Evolutionary conservation across 2,113 vertebrate genomes (phyloP), one percentile per base, ranked within the genome.

Genomic region (Syrrhaptes paradoxus): DNA sequence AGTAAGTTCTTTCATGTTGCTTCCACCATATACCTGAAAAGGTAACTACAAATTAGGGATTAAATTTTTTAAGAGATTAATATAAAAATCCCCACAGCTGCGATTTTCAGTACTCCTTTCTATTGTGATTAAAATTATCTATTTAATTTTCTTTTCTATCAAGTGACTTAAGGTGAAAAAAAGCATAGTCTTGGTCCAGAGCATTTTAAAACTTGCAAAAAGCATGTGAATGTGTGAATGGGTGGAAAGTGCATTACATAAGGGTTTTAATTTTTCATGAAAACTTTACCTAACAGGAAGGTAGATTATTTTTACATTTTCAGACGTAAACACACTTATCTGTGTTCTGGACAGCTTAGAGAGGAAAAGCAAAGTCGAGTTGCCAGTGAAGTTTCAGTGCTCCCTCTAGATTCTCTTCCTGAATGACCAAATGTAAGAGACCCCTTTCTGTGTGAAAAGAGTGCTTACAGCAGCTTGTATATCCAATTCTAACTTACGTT

Each of bases 161-260:
- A 38, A 85, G 45, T 62, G 13, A 87, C 79, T 94, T 82, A 19
- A 49, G 9, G 17, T 36, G 68, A 84, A 89, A 76, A 76, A 73
- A 89, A 87, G 71, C 12, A 63, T 18, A 84, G 52, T 82, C 54
- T 70, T 43, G 17, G 46, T 21, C 52, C 17, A 57, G 36, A 75
- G 32, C 13, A 52, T n/a, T 82, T 85, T 55, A 57, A 94, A 93
- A 67, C 55, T 41, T 76, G 52, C 49, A 93, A 95, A 93, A 87
- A 95, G 85, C 66, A 82, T 41, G 20, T 1, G 7, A 63, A 85
- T 19, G 36, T 72, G 52, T 32, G 70, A 91, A 96, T 81, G 59
- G 36, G 9, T 73, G 17, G 38, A 51, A 94, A 94, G 68, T 46
- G 45, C 32, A 67, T 87, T 92, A 75, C 22, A 18, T 83, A 91